Evolutionary conservation across 2,888 invertebrate genomes (phyloP), one percentile per base, ranked within the genome.

Genomic region (Ectemnius lituratus): DNA sequence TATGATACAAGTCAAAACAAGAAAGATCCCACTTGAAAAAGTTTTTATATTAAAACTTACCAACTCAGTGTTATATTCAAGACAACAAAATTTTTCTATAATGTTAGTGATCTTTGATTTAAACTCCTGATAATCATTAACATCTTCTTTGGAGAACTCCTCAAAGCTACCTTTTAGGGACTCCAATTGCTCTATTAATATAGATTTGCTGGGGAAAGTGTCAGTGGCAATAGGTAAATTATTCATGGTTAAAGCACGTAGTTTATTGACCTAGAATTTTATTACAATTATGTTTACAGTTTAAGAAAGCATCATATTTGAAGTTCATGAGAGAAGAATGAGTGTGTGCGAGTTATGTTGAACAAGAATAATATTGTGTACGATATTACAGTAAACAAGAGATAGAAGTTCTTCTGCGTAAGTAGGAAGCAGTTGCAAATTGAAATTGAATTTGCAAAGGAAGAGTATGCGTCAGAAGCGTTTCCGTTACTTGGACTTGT

Each of bases 151-250:
- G 2, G 83, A 80, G 6, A 85, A 73, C 28, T 68, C 78, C 2
- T 87, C 85, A 79, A 89, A 88, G 65, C 88, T 88, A 57, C 85
- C 80, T 28, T 82, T 82, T 59, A 90, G 66, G n/a, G 37, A 73
- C 28, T 79, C 71, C 18, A 90, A 70, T 66, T 86, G 87, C 16
- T 88, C 85, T 8, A 84, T 71, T 0, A 90, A 52, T 2, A 82
- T 56, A 0, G 87, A 85, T 45, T 84, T 87, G 2, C 82, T 71
- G 11, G 67, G 13, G 5, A 83, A 71, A 52, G 83, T 80, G 0
- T 70, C 56, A 0, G 80, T 45, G 23, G 79, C 70, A 61, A 61
- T 58, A 6, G 67, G 60, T 1, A 76, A 62, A 63, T 73, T 80
- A 4, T 67, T 66, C n/a, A 46, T 65, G 16, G 85, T 69, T 6